Conservation (phyloP, 2,113 vertebrate genomes). For the Cathartes aura region DNA sequence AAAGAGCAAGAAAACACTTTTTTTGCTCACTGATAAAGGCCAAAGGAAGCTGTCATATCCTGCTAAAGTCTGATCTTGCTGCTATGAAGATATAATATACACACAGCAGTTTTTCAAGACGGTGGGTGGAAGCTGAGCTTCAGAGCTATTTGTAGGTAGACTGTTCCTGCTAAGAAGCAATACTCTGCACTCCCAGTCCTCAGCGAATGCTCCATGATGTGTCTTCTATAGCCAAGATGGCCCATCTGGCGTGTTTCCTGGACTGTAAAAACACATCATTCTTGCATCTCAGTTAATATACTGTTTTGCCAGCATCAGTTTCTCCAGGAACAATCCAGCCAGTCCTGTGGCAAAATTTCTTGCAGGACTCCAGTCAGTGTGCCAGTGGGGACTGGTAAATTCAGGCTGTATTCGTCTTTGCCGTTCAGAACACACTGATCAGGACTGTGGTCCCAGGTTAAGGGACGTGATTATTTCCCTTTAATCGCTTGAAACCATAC, state of each 20-base stretch:
- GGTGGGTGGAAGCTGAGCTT: neutral
- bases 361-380: neutral
- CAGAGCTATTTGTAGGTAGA: neutral
- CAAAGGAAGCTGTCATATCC: neutral
- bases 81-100: neutral
- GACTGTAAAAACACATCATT: neutral
- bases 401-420: neutral
- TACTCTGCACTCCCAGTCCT: neutral
- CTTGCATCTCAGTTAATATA: neutral
- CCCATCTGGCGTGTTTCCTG: neutral
- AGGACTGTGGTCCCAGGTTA: neutral
- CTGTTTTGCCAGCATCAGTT: neutral
- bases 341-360: neutral
- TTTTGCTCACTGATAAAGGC: neutral
- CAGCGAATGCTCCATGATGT: neutral
- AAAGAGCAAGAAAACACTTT: neutral
- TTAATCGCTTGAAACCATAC: neutral
- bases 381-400: neutral
- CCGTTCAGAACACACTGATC: neutral
- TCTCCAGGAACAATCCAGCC: neutral
- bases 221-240: neutral
- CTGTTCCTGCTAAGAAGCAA: neutral
- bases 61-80: neutral
- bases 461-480: neutral
- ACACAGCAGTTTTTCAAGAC: neutral